Percentiles rank a stretch among this genome's conserved stretches.
Conservation (phyloP, 64 coral and sea anemone genomes). For the Dendronephthya gigantea region DNA sequence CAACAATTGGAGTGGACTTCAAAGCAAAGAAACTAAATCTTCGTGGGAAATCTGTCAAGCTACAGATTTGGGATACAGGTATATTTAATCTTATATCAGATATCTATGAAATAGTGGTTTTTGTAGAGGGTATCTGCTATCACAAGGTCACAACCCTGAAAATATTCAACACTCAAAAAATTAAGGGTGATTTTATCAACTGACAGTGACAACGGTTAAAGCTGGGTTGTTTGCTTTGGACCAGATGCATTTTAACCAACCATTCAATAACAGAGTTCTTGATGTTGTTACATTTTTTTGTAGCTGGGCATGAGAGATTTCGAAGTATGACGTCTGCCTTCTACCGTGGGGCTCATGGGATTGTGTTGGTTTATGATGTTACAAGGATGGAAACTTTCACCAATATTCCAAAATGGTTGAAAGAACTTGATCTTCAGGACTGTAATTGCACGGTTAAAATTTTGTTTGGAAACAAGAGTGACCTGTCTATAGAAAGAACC, state of each 20-base stretch:
- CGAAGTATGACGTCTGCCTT: not conserved
- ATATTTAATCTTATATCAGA: not conserved
- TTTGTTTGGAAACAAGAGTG: not conserved
- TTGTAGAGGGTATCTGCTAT: too few relatives aligned
- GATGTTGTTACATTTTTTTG: not conserved
- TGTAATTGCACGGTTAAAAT: not conserved
- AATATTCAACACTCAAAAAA: too few relatives aligned
- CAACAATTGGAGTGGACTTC: not conserved
- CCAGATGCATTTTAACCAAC: too few relatives aligned
- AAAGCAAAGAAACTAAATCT: not conserved
- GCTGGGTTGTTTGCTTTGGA: too few relatives aligned
- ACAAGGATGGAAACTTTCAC: not conserved
- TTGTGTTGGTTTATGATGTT: not conserved
- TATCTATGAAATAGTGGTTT: too few relatives aligned
- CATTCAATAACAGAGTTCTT: too few relatives aligned
- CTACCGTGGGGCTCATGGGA: not conserved
- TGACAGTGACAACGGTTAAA: too few relatives aligned
- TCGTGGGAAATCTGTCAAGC: not conserved
- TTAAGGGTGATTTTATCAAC: too few relatives aligned
- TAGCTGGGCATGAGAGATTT: not conserved
- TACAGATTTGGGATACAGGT: constrained; percentile 6
- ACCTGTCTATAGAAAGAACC: not conserved
- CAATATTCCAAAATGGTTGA: not conserved
- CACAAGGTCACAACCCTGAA: too few relatives aligned
- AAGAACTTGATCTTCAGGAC: not conserved